These are phyloP conservation scores for Manis javanica DNA, from an alignment of 2,797 vertebrate species.

Conservation along the genomic window DNA sequence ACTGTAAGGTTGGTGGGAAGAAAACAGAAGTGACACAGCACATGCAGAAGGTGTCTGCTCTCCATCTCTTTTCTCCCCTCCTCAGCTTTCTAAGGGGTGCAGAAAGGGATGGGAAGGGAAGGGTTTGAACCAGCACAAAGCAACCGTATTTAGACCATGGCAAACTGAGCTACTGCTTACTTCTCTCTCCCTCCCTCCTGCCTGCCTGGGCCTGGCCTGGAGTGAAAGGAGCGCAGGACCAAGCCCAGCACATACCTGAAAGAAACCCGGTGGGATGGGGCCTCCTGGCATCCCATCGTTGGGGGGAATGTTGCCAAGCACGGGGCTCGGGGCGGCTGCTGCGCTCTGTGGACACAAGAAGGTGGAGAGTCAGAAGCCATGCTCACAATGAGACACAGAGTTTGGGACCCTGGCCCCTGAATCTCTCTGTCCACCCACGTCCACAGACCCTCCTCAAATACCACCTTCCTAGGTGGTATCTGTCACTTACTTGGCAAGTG, in stretches of 20 bases:
- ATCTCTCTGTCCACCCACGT: accelerated
- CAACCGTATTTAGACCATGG: slow-evolving; percentile 79
- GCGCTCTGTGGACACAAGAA: slow-evolving; percentile 92
- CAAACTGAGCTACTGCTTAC: slow-evolving; percentile 65
- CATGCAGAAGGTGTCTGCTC: not conserved
- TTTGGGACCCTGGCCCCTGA: accelerated
- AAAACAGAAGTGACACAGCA: not conserved
- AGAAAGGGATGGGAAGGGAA: not conserved
- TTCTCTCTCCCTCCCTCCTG: not conserved
- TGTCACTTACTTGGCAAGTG: not conserved
- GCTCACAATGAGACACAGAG: not conserved
- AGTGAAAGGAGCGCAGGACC: not conserved
- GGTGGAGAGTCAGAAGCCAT: not conserved
- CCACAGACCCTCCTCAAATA: not conserved
- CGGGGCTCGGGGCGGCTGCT: slow-evolving; percentile 98
- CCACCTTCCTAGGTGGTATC: not conserved
- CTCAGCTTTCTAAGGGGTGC: not conserved
- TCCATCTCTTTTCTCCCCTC: not conserved
- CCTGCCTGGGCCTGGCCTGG: not conserved
- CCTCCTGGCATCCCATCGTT: slow-evolving; percentile 98
- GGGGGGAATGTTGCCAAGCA: slow-evolving; percentile 99
- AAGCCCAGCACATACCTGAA: slow-evolving; percentile 92
- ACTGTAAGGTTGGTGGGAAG: not conserved
- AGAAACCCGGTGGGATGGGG: slow-evolving; percentile 98
- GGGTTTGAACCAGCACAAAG: slow-evolving; percentile 48